Base-by-base conservation (phyloP, 2,113 vertebrate species). In the Neolamprologus fasciatus region DNA sequence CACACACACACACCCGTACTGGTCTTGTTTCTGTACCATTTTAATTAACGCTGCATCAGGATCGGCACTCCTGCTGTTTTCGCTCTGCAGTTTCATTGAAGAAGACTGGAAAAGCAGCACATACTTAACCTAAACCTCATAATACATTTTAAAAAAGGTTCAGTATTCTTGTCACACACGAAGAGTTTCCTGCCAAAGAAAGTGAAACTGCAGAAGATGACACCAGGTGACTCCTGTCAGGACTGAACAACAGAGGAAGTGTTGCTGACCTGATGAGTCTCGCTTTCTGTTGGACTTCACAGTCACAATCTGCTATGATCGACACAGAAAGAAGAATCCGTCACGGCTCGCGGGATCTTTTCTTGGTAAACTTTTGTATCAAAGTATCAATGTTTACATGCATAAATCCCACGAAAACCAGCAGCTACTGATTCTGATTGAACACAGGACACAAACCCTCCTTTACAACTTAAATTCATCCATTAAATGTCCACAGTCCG, bases 91-190 rank as follows among this genome's bases (percentile, higher is more conserved):
- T 2, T 45, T 73, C 21, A 76, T 17, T 26, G 40, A 47, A 76
- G 42, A 76, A 47, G 0, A 47, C 3, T 76, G 40, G 21, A 28
- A 28, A 47, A 17, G 0, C 14, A 1, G 0, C 23, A 1, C 21
- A 76, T 17, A 8, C 71, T 12, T 26, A 42, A 71, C 37, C 66
- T 76, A 0, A 76, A 76, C 71, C 1, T 2, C 26, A 50, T 7
- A n/a, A 66, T 12, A n/a, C 31, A n/a, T 63, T 17, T 28, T 23
- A 5, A 68, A 68, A 68, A 21, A 19, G 1, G n/a, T 45, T 71
- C 8, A 37, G 33, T 40, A 2, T 40, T 40, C 0, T 37, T 21
- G 35, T 68, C 33, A 13, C 33, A 68, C 63, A 37, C 0, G 2
- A 45, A 16, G 7, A 1, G n/a, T 73, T 73, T 73, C 8, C 0